A percentile compares a stretch with the other conserved stretches of the same genome.
Evolutionary conservation across 2,113 vertebrate species (phyloP).

Genomic region (Toxotes jaculatrix): DNA sequence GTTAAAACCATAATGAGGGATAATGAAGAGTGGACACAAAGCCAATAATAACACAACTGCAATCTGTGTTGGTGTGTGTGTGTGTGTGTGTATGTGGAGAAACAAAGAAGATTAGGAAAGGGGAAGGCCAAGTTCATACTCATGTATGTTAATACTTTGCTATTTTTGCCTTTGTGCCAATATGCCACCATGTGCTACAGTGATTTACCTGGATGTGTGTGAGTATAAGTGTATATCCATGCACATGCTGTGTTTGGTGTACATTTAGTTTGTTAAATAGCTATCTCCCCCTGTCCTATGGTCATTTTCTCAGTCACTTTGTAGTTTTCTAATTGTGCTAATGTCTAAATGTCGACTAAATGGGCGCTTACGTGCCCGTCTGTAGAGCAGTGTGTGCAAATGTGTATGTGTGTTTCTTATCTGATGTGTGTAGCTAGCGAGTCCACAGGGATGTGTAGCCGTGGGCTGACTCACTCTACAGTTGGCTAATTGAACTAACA

Average conservation of each 20-base stretch:
- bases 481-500: constrained; percentile 75
- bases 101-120: neutral
- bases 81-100: constrained; percentile 6
- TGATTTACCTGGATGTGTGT: neutral
- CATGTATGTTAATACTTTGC: neutral
- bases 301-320: constrained; percentile 50
- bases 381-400: constrained; percentile 15
- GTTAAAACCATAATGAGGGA: constrained; percentile 79
- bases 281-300: constrained; percentile 7
- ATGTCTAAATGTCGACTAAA: constrained; percentile 53
- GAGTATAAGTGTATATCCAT: neutral
- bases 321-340: constrained; percentile 58
- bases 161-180: constrained; percentile 2
- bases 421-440: constrained; percentile 38
- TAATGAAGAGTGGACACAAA: constrained; percentile 71
- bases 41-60: constrained; percentile 79
- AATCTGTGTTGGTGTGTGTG: constrained; percentile 23
- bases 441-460: constrained; percentile 63
- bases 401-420: constrained; percentile 36
- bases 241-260: neutral
- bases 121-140: neutral
- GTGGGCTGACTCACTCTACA: constrained; percentile 66
- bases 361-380: constrained; percentile 6
- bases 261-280: constrained; percentile 28
- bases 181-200: neutral